These are phyloP conservation scores for Marcusenius ussheri DNA, from an alignment of 2,113 vertebrate species.

Conservation along the genomic window DNA sequence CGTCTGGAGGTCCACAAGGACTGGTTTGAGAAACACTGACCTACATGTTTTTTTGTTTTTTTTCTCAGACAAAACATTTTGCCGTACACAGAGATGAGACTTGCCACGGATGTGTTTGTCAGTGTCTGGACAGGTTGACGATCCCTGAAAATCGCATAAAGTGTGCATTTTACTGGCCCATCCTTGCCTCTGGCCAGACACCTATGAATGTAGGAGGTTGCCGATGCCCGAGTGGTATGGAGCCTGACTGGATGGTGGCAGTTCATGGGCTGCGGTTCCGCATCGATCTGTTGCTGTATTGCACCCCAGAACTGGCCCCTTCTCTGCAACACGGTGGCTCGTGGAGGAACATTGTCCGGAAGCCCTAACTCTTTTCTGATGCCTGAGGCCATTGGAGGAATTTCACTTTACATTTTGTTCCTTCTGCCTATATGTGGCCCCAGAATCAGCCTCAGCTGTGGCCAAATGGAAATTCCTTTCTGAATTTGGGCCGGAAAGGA, in stretches of 20 bases:
- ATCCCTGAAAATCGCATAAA: neutral
- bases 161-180: neutral
- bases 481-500: neutral
- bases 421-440: neutral
- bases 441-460: neutral
- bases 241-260: constrained; percentile 40
- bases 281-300: constrained; percentile 8
- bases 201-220: neutral
- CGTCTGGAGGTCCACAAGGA: neutral
- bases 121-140: neutral
- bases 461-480: neutral
- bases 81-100: neutral
- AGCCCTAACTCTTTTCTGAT: neutral
- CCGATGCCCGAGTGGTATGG: too few relatives aligned
- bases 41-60: neutral
- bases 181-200: neutral
- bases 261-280: constrained; percentile 34
- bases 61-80: neutral
- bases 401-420: neutral
- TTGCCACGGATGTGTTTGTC: neutral
- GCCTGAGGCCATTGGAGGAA: too few relatives aligned
- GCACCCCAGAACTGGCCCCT: neutral
- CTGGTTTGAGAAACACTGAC: neutral
- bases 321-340: neutral
- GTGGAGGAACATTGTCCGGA: neutral